These are phyloP conservation scores for Myotis daubentonii DNA, from an alignment of 2,797 vertebrate genomes.

Conservation along the genomic window DNA sequence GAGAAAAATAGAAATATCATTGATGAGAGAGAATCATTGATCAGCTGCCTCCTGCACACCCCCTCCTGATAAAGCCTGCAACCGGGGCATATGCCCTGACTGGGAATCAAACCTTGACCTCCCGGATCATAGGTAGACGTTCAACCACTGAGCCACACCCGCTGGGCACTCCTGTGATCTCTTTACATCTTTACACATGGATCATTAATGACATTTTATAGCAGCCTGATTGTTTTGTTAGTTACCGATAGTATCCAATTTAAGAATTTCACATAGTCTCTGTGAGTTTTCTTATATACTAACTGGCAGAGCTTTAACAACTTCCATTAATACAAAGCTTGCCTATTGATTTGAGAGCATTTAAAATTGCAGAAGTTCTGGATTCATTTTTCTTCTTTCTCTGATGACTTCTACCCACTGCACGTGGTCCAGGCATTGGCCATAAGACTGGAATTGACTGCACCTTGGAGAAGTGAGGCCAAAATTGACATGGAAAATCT, in stretches of 20 bases:
- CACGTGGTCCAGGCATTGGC: background rate
- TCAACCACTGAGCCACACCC: too few species aligned
- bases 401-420: background rate
- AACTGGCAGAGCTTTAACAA: background rate
- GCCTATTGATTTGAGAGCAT: background rate
- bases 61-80: too few species aligned
- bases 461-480: background rate
- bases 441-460: background rate
- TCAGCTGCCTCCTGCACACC: too few species aligned
- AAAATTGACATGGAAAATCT: constrained; percentile 8
- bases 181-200: background rate
- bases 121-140: too few species aligned
- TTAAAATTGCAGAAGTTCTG: background rate
- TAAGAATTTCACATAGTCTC: background rate
- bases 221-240: background rate
- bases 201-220: background rate
- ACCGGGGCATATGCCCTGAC: too few species aligned
- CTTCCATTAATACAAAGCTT: background rate
- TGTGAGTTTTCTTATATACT: background rate
- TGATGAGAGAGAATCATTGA: too few species aligned
- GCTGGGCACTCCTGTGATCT: background rate
- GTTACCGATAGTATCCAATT: background rate
- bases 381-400: background rate
- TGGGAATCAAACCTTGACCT: too few species aligned
- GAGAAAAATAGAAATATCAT: too few species aligned